phyloP scores from a whole-genome alignment of 1,140 invertebrate species.

The Prorops nasuta region DNA sequence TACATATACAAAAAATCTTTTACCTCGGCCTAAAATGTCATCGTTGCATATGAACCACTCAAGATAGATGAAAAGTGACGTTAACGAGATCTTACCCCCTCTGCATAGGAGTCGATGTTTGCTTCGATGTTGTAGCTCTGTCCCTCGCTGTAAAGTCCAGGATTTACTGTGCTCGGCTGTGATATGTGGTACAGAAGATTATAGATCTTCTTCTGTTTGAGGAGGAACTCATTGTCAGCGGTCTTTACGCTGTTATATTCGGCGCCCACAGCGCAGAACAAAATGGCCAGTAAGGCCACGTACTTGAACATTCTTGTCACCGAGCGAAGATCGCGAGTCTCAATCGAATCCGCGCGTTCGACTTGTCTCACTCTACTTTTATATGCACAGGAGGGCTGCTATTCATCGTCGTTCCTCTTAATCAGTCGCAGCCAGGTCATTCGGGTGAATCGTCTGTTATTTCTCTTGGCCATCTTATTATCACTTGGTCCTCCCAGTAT shows the following conservation, averaged over 20 bases:
- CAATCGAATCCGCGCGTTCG: too few relatives aligned
- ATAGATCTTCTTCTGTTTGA: conserved; percentile 62
- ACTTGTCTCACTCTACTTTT: too few relatives aligned
- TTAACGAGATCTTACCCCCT: conserved; percentile 42
- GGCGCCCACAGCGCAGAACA: conserved; percentile 14
- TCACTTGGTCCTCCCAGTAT: too few relatives aligned
- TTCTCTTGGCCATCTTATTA: too few relatives aligned
- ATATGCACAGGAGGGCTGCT: conserved; percentile 43
- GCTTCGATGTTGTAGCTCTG: conserved; percentile 59
- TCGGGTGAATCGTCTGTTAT: too few relatives aligned
- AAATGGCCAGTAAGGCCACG: conserved; percentile 26
- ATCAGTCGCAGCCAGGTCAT: too few relatives aligned
- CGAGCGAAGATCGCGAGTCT: too few relatives aligned
- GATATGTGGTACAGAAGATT: conserved; percentile 63
- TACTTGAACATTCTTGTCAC: conserved; percentile 28
- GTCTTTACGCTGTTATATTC: conserved; percentile 24
- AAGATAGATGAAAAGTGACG: background rate
- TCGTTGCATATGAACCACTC: background rate
- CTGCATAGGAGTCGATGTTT: conserved; percentile 54
- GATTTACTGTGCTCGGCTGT: conserved; percentile 56
- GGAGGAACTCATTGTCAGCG: conserved; percentile 55
- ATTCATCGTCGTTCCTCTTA: too few relatives aligned
- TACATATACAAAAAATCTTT: conserved; percentile 40
- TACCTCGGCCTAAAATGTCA: conserved; percentile 39
- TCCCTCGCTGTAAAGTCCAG: conserved; percentile 55